Evolutionary conservation across 2,797 vertebrate genomes (phyloP).

Genomic region (Diplodus sargus): DNA sequence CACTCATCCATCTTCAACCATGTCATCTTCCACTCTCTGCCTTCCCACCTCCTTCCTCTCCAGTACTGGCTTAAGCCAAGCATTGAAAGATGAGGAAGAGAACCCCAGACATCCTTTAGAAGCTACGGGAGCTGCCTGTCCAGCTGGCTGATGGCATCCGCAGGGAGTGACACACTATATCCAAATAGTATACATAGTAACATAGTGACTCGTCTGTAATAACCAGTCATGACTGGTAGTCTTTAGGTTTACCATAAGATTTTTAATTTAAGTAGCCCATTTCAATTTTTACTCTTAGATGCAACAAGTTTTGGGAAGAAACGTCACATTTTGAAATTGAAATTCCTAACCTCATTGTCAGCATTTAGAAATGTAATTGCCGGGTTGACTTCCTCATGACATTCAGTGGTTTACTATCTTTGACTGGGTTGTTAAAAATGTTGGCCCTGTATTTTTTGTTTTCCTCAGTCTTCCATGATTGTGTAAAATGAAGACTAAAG

Average conservation of each 20-base stretch:
- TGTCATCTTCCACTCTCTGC: slow-evolving; percentile 52
- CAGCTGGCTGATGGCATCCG: slow-evolving; percentile 43
- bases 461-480: neutral
- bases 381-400: neutral
- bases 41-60: slow-evolving; percentile 53
- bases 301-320: neutral
- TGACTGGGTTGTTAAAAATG: neutral
- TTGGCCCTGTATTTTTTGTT: neutral
- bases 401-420: neutral
- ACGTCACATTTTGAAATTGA: neutral
- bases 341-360: neutral
- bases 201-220: slow-evolving; percentile 10
- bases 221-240: neutral
- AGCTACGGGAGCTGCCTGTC: slow-evolving; percentile 34
- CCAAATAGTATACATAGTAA: slow-evolving; percentile 24
- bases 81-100: slow-evolving; percentile 53
- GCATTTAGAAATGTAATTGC: slow-evolving; percentile 2
- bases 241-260: neutral
- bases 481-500: neutral
- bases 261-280: neutral
- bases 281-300: neutral
- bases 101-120: slow-evolving; percentile 43
- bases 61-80: slow-evolving; percentile 33
- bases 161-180: slow-evolving; percentile 28
- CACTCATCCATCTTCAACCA: slow-evolving; percentile 64